A percentile compares a stretch with the other conserved stretches of the same genome.
Conservation (phyloP, 1,140 invertebrate genomes). For the Capitella teleta region DNA sequence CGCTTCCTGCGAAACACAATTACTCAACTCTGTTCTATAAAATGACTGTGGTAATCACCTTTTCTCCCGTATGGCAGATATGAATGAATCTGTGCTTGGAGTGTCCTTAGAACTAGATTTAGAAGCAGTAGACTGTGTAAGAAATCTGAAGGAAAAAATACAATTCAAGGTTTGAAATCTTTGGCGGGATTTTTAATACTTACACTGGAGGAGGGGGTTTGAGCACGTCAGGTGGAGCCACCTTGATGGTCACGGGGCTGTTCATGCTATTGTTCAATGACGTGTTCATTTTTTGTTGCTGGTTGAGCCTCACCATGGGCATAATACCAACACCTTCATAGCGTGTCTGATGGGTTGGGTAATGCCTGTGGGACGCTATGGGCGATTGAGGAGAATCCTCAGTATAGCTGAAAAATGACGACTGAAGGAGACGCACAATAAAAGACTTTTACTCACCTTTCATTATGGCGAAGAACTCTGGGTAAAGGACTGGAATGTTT, state of each 20-base stretch:
- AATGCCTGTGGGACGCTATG: neutral
- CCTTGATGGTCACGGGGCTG: constrained; percentile 1
- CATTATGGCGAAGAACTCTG: neutral
- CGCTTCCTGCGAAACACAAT: neutral
- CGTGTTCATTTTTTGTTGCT: neutral
- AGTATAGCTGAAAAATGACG: neutral
- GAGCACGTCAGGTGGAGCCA: neutral
- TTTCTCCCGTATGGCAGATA: constrained; percentile 1
- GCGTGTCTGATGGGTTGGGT: neutral
- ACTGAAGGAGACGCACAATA: constrained; percentile 1
- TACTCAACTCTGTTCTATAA: neutral
- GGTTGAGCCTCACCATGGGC: neutral
- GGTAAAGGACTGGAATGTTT: neutral
- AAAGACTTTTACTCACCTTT: neutral
- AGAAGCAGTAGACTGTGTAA: neutral
- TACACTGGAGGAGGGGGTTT: constrained; percentile 1
- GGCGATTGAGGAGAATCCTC: no score
- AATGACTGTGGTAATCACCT: neutral
- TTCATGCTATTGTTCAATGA: neutral
- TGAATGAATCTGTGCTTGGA: neutral
- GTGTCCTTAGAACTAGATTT: neutral
- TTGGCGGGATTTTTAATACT: neutral
- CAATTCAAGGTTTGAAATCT: neutral
- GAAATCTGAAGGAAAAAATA: neutral
- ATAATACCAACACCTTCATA: neutral